Conservation (phyloP, 1,140 invertebrate species). For the Asobara japonica region DNA sequence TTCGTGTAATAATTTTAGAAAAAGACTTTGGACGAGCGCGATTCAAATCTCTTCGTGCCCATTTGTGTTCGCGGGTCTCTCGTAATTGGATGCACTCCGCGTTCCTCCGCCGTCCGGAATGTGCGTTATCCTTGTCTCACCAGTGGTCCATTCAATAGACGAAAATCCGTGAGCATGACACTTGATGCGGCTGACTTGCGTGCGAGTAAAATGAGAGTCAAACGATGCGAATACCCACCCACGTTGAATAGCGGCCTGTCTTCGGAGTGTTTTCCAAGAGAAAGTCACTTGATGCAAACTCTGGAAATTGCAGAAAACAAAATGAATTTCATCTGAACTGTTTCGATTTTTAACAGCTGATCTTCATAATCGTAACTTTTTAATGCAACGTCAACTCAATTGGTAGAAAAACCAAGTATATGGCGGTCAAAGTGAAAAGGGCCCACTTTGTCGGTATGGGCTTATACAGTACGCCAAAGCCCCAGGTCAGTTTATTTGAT, state of each 20-base stretch:
- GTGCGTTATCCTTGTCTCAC: neutral
- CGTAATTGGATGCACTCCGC: constrained; percentile 48
- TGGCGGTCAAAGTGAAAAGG: no score
- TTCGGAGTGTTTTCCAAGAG: neutral
- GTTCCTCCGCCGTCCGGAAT: constrained; percentile 25
- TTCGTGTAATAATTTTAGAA: no score
- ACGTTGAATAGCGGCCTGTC: neutral
- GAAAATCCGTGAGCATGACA: constrained; percentile 33
- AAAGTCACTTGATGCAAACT: no score
- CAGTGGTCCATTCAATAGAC: constrained; percentile 17
- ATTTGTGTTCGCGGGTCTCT: constrained; percentile 25
- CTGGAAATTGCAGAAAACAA: no score
- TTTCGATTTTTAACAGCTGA: neutral
- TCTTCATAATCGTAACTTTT: no score
- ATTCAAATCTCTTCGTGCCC: neutral
- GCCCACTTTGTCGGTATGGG: no score
- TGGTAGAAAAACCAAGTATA: no score
- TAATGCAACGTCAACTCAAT: no score
- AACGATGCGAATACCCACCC: constrained; percentile 1
- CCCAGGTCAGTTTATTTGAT: no score
- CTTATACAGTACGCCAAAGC: no score
- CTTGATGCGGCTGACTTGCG: constrained; percentile 25
- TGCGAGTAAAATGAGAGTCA: neutral
- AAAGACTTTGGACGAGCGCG: no score
- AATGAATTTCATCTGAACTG: neutral